Evolutionary conservation across 2,888 invertebrate species (phyloP).

Genomic region (Diaprepes abbreviatus): DNA sequence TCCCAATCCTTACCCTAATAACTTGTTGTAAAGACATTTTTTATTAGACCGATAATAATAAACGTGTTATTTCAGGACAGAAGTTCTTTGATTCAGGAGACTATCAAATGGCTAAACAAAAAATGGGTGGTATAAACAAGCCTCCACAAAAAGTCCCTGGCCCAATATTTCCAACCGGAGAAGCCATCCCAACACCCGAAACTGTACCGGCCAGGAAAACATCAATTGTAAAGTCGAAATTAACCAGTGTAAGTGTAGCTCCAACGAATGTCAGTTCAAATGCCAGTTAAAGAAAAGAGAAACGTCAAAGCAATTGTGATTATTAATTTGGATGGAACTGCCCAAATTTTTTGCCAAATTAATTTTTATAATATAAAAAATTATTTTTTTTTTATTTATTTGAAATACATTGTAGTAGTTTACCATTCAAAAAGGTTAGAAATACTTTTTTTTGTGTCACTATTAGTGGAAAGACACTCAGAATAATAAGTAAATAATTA

Average conservation of each 20-base stretch:
- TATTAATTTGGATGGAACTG: neutral
- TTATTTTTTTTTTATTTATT: too few relatives aligned
- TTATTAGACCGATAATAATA: too few relatives aligned
- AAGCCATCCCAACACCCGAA: slow-evolving; percentile 97
- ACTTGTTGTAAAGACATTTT: too few relatives aligned
- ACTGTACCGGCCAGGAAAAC: slow-evolving; percentile 94
- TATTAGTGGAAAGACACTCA: too few relatives aligned
- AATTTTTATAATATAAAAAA: too few relatives aligned
- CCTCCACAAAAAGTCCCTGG: slow-evolving; percentile 67
- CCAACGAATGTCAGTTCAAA: slow-evolving; percentile 36
- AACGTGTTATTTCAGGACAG: slow-evolving; percentile 74
- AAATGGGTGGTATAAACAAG: slow-evolving; percentile 80
- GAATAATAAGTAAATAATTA: too few relatives aligned
- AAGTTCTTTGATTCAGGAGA: slow-evolving; percentile 98
- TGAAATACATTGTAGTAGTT: too few relatives aligned
- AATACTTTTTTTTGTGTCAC: too few relatives aligned
- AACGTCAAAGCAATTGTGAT: slow-evolving; percentile 39
- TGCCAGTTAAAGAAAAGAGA: slow-evolving; percentile 26
- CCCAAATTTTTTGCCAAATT: slow-evolving; percentile 12
- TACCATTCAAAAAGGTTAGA: too few relatives aligned
- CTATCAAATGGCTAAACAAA: slow-evolving; percentile 99
- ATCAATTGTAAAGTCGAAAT: slow-evolving; percentile 86
- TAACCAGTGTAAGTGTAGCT: slow-evolving; percentile 62
- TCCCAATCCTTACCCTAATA: too few relatives aligned
- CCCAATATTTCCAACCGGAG: slow-evolving; percentile 78